Percentiles rank a stretch among this genome's conserved stretches.
These are phyloP conservation scores for Hecatera dysodea DNA, from an alignment of 2,888 invertebrate species.

Conservation along the genomic window DNA sequence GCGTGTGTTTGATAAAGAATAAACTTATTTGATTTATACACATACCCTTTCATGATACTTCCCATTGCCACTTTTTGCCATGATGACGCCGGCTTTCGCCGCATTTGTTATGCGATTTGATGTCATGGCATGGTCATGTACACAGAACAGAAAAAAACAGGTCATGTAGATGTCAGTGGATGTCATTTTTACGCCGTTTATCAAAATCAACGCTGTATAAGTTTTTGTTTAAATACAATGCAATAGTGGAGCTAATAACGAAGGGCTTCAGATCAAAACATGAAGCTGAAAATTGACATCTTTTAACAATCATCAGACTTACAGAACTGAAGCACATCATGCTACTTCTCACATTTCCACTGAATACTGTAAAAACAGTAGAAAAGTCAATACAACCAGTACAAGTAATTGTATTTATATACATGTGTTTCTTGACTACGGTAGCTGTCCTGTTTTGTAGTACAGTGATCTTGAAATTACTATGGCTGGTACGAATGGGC, in stretches of 20 bases:
- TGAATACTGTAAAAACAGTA: neutral
- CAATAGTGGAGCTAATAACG: neutral
- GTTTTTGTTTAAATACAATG: neutral
- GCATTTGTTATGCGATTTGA: neutral
- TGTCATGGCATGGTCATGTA: neutral
- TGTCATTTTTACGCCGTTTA: neutral
- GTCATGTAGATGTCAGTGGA: neutral
- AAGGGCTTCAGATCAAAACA: neutral
- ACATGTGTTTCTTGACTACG: slow-evolving; percentile 70
- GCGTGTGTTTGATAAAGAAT: neutral
- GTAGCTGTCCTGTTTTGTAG: slow-evolving; percentile 62
- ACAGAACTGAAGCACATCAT: neutral
- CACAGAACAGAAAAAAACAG: no score
- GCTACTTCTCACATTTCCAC: neutral
- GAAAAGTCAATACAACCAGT: neutral
- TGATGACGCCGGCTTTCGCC: neutral
- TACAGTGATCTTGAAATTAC: slow-evolving; percentile 66
- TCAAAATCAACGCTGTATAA: slow-evolving; percentile 9
- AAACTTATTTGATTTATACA: neutral
- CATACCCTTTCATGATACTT: neutral
- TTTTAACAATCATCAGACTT: neutral
- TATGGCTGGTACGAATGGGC: slow-evolving; percentile 75
- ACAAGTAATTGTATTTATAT: neutral
- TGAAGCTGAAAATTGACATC: neutral
- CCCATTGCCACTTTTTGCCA: neutral